These are phyloP conservation scores for Arrhopalites spinosus DNA, from an alignment of 2,888 invertebrate species.

Conservation along the genomic window DNA sequence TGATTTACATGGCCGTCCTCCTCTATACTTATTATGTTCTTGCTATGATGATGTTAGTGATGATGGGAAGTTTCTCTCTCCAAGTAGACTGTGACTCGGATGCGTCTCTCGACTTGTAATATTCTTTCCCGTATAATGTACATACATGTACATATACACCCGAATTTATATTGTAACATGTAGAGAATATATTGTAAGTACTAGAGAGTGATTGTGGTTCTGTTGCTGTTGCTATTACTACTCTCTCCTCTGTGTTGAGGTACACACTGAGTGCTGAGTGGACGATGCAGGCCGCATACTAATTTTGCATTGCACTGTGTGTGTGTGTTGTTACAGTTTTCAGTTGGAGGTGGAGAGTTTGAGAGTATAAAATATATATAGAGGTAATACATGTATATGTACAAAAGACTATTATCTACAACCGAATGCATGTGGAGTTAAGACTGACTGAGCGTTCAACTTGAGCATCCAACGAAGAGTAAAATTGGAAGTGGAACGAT, in stretches of 20 bases:
- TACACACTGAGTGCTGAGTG: background rate
- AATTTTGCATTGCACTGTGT: constrained; percentile 9
- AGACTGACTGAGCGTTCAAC: background rate
- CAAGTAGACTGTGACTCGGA: background rate
- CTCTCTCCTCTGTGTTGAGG: background rate
- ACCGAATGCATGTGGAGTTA: background rate
- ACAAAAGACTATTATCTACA: background rate
- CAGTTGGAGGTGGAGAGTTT: background rate
- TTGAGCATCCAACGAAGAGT: background rate
- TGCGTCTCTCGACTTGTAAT: too few relatives aligned
- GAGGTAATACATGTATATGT: background rate
- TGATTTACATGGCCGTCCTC: too few relatives aligned
- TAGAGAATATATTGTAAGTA: too few relatives aligned
- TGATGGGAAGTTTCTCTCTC: background rate
- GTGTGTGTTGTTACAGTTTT: background rate
- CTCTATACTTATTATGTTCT: background rate
- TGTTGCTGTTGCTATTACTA: too few relatives aligned
- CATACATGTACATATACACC: too few relatives aligned
- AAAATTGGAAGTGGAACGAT: constrained; percentile 21
- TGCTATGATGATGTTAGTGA: too few relatives aligned
- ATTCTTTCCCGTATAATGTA: too few relatives aligned
- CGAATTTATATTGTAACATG: too few relatives aligned
- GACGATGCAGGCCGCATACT: constrained; percentile 19
- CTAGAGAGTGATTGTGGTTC: too few relatives aligned
- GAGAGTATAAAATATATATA: background rate